Evolutionary conservation across 2,113 vertebrate species (phyloP).

Genomic region (Fregetta grallaria): DNA sequence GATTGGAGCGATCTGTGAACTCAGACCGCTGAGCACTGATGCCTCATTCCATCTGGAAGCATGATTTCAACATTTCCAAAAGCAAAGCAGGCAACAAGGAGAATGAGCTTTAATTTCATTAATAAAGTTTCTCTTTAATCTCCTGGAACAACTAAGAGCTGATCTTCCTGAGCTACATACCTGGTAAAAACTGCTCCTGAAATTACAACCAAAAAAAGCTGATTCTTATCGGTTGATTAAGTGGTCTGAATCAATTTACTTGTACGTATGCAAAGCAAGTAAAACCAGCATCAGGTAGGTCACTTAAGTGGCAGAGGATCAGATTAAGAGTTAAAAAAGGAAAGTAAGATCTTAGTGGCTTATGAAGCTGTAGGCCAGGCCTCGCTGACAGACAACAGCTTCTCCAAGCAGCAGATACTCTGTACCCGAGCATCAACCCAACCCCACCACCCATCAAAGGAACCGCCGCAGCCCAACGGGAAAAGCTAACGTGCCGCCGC

Average conservation of each 20-base stretch:
- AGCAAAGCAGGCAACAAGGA: not conserved
- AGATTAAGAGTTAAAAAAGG: constrained; percentile 52
- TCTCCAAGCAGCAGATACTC: not conserved
- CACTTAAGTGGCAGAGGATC: not conserved
- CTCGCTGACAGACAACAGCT: not conserved
- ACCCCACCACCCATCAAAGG: accelerated
- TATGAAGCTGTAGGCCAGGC: not conserved
- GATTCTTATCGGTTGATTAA: not conserved
- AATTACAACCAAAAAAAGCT: not conserved
- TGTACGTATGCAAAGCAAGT: not conserved
- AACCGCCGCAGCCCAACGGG: accelerated
- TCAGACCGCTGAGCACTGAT: not conserved
- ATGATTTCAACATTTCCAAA: not conserved
- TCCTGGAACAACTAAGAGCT: not conserved
- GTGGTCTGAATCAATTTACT: not conserved
- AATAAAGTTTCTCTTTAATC: not conserved
- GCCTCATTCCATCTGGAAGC: not conserved
- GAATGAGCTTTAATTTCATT: not conserved
- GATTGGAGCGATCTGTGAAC: not conserved
- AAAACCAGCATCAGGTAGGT: not conserved
- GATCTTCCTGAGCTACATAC: not conserved
- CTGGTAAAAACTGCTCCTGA: not conserved
- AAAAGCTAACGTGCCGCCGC: accelerated
- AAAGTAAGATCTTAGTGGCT: not conserved
- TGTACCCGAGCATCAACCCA: accelerated